A percentile compares a stretch with the other conserved stretches of the same genome.
Conservation (phyloP, 2,888 invertebrate genomes). For the Ophion slaviceki region DNA sequence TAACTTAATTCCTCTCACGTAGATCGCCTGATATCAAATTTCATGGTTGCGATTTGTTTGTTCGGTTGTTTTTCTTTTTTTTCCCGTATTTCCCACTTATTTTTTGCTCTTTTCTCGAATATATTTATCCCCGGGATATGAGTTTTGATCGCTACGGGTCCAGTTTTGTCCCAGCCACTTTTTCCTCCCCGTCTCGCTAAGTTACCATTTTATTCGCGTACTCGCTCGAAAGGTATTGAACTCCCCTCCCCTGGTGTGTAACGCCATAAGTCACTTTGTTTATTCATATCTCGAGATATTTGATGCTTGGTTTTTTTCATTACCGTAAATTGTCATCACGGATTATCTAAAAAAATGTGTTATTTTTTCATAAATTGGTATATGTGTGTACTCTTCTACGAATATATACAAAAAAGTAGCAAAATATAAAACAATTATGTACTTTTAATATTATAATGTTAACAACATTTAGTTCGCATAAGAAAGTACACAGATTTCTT, state of each 20-base stretch:
- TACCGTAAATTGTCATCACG: no score
- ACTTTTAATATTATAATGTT: background rate
- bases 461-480: background rate
- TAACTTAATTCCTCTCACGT: slow-evolving; percentile 63
- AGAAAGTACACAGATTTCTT: background rate
- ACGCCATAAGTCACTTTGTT: background rate
- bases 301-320: background rate
- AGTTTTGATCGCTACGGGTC: slow-evolving; percentile 41
- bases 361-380: no score
- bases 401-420: background rate
- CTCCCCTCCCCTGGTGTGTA: background rate
- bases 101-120: slow-evolving; percentile 22
- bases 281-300: background rate
- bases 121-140: slow-evolving; percentile 36
- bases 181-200: slow-evolving; percentile 3
- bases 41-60: slow-evolving; percentile 45
- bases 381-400: background rate
- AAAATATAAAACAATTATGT: background rate
- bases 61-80: background rate
- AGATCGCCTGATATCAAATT: slow-evolving; percentile 60
- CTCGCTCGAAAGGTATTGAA: background rate
- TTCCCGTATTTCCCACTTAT: slow-evolving; percentile 3
- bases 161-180: slow-evolving; percentile 28
- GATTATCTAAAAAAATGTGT: background rate
- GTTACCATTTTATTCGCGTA: background rate